phyloP scores from a whole-genome alignment of 2,797 vertebrate genomes.

The Loris lydekkerianus region DNA sequence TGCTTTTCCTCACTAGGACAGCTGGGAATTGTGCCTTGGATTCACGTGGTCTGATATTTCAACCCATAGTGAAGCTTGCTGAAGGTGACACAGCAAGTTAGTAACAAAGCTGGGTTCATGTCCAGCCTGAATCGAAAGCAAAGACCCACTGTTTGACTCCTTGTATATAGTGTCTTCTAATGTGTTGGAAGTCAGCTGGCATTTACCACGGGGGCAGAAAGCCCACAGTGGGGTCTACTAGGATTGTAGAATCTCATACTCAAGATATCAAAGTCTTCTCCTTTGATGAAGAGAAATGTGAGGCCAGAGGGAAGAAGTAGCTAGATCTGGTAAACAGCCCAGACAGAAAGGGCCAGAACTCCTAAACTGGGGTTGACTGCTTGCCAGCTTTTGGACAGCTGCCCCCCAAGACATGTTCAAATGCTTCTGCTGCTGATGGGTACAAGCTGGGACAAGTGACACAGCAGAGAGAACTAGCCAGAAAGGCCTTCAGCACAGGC shows the following conservation, averaged over 20 bases:
- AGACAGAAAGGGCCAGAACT: background rate
- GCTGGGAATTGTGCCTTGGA: too few relatives aligned
- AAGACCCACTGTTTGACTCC: background rate
- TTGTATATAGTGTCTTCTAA: accelerated
- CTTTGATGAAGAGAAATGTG: background rate
- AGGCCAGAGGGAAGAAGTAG: background rate
- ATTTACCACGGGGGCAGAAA: background rate
- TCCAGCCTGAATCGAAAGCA: background rate
- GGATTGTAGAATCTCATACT: accelerated
- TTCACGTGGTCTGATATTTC: background rate
- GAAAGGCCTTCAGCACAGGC: accelerated
- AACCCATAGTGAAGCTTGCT: background rate
- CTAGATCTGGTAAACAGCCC: background rate
- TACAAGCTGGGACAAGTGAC: background rate
- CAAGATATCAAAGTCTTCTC: too few relatives aligned
- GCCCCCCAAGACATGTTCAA: accelerated
- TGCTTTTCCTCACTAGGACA: background rate
- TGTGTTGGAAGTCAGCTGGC: background rate
- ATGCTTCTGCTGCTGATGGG: background rate
- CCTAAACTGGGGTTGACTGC: background rate
- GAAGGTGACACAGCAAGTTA: background rate
- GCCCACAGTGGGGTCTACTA: background rate
- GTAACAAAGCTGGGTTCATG: background rate
- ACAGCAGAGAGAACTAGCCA: accelerated
- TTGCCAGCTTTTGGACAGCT: background rate